Conservation (phyloP, 2,888 invertebrate genomes). For the Horisme vitalbata region DNA sequence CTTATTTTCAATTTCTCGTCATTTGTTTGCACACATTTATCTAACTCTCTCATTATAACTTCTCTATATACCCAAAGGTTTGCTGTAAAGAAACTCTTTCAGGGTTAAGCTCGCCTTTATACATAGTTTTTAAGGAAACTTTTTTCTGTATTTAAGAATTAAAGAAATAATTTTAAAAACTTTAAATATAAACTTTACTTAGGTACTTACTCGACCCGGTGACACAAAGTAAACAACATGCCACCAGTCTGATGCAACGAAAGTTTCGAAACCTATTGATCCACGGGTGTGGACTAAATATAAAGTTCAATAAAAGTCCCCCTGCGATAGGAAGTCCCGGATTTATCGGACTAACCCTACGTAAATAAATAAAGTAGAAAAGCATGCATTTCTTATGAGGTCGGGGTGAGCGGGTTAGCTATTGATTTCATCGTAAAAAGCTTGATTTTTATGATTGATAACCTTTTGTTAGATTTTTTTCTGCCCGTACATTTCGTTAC, state of each 20-base stretch:
- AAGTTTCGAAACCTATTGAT: conserved; percentile 68
- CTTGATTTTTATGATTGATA: conserved; percentile 49
- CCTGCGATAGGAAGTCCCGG: conserved; percentile 71
- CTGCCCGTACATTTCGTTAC: too few relatives aligned
- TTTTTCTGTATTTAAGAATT: too few relatives aligned
- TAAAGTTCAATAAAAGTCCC: conserved; percentile 80
- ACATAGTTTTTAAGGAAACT: too few relatives aligned
- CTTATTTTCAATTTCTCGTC: too few relatives aligned
- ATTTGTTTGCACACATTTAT: too few relatives aligned
- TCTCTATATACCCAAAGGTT: too few relatives aligned
- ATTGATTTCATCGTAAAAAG: conserved; percentile 56
- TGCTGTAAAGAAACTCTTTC: too few relatives aligned
- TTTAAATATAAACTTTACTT: too few relatives aligned
- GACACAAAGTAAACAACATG: conserved; percentile 13
- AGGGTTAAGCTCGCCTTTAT: too few relatives aligned
- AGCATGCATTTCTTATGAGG: conserved; percentile 78
- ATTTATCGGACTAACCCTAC: conserved; percentile 80
- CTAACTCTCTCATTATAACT: too few relatives aligned
- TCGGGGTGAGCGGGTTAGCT: conserved; percentile 61
- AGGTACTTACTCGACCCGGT: too few relatives aligned
- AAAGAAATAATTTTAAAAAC: too few relatives aligned
- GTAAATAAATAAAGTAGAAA: conserved; percentile 79
- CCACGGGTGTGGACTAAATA: conserved; percentile 72
- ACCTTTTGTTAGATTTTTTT: conserved; percentile 9
- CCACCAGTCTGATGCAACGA: conserved; percentile 45